Base-by-base conservation (phyloP, 64 coral and sea anemone genomes). In the Montipora cactus region DNA sequence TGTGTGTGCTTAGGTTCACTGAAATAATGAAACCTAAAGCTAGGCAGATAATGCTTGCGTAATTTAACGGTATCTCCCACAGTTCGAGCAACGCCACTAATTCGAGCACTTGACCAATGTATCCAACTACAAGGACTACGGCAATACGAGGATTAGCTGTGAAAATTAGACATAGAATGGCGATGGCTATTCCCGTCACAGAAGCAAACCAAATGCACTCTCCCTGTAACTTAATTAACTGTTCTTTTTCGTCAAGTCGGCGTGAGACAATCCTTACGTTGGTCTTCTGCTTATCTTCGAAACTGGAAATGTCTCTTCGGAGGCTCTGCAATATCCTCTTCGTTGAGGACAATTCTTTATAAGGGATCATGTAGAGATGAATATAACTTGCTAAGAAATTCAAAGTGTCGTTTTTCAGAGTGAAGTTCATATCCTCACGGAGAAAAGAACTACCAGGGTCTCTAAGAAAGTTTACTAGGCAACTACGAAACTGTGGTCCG, bases 31-130 rank as follows among this genome's bases (percentile, higher is more conserved):
- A 66, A 4, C 84, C 94, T 51, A 92, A 61, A 77, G 92, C 92
- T 19, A 92, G 66, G 62, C 90, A 92, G 8, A 61, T 74, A 19
- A 83, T 74, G 0, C 90, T 83, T 49, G 87, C 47, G 75, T 68
- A 91, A 48, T 96, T 96, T 47, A 88, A 89, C 4, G 94, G 94
- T 5, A 96, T 69, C 62, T 92, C 78, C 89, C 77, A 92, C 7
- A 96, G 45, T 37, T 68, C 19, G 2, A 73, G 20, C 16, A 96
- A 45, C 1, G 67, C 74, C 45, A 84, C 67, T 45, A 96, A 25
- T 59, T 96, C 94, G 80, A 83, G 76, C n/a, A 92, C 86, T 25
- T 92, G 90, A 53, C 89, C 44, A 20, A 52, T 44, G 77, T 89
- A 92, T 8, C 90, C 92, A 16, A 92, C 44, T 12, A 68, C 47